A percentile compares a stretch with the other conserved stretches of the same genome.
phyloP scores from a whole-genome alignment of 2,113 vertebrate genomes.

The Sakesphorus luctuosus region DNA sequence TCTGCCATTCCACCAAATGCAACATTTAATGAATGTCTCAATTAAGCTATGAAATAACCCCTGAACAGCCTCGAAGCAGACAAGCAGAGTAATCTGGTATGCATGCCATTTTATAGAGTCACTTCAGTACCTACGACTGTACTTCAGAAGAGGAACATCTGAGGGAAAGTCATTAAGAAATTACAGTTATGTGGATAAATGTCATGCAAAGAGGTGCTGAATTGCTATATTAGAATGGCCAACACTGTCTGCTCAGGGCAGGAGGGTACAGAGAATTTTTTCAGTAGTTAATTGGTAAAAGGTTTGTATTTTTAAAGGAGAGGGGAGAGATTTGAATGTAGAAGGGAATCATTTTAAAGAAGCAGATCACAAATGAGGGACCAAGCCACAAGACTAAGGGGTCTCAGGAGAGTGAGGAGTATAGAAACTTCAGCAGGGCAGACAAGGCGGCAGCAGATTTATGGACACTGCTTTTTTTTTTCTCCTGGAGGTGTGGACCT shows the following conservation, averaged over 20 bases:
- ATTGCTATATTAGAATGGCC: neutral
- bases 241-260: neutral
- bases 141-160: neutral
- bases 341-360: neutral
- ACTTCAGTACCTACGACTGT: neutral
- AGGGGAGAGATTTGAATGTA: neutral
- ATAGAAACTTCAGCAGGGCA: neutral
- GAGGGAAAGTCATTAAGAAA: neutral
- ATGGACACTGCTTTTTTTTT: neutral
- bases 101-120: neutral
- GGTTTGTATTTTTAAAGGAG: neutral
- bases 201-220: neutral
- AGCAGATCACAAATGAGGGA: neutral
- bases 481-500: neutral
- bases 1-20: neutral
- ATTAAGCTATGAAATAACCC: neutral
- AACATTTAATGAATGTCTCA: neutral
- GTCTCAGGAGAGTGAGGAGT: neutral
- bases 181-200: neutral
- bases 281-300: neutral
- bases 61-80: neutral
- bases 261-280: neutral
- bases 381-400: neutral
- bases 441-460: neutral
- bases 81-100: neutral